Evolutionary conservation across 2,888 invertebrate species (phyloP), one percentile per base, ranked within the genome.

Genomic region (Lucinisca nassula): DNA sequence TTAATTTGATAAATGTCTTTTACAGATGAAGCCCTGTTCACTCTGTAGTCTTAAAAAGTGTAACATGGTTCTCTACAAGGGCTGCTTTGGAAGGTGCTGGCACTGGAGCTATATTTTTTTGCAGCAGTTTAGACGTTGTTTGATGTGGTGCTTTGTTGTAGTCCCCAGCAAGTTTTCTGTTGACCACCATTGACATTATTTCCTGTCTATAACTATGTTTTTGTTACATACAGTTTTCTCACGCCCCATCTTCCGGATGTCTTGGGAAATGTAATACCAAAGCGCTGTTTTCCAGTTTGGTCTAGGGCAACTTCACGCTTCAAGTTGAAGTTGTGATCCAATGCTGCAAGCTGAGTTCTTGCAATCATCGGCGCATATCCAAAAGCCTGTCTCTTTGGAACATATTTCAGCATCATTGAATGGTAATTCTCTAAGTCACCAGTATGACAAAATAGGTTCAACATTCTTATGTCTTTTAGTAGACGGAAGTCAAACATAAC

Each of bases 361-460:
- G 75, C 51, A 27, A 55, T 27, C 79, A 86, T 88, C 38, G 79
- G 79, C 27, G 85, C 82, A 24, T 32, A 58, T 32, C 75, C 77
- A 79, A 88, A 90, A 21, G 82, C 79, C 38, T 82, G 78, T 24
- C 87, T 35, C 84, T 90, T 67, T 84, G 87, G 32, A 30, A 73
- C 74, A 81, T 90, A 90, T 61, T 88, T 88, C 0, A 72, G n/a
- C 40, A 86, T 55, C 21, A 90, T 30, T 24, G 67, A 73, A 45
- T 88, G 86, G 45, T 84, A 90, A 17, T 86, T 85, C 30, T 90
- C 88, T 4, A 88, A 58, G 14, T 61, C 61, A 6, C 90, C 85
- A 35, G 88, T 90, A 40, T 90, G 88, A n/a, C 88, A 88, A 45
- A 85, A 90, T 37, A 67, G 72, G 30, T 70, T 88, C 27, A 85